Conservation (phyloP, 2,888 invertebrate genomes). For the Metalampra italica region DNA sequence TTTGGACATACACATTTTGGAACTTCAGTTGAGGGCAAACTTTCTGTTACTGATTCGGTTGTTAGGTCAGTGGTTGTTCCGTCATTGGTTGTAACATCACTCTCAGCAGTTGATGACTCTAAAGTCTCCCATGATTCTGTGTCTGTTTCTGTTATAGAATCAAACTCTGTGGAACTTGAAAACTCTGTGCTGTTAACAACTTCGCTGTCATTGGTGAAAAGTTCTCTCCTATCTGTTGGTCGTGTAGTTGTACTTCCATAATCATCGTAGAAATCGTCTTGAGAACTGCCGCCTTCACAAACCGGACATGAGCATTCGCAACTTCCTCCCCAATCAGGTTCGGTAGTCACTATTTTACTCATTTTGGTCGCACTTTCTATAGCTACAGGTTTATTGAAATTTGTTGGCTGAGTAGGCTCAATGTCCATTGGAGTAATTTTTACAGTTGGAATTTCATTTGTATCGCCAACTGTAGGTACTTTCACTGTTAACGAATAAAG, state of each 20-base stretch:
- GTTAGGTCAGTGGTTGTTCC: conserved; percentile 33
- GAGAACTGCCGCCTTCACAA: conserved; percentile 64
- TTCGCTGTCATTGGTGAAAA: conserved; percentile 14
- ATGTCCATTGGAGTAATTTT: conserved; percentile 73
- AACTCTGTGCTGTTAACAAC: conserved; percentile 2
- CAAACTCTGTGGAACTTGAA: conserved; percentile 18
- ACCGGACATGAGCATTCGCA: conserved; percentile 87
- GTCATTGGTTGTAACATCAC: conserved; percentile 22
- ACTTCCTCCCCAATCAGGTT: conserved; percentile 78
- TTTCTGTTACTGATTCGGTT: conserved; percentile 36
- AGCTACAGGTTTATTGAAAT: conserved; percentile 63
- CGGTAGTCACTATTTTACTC: conserved; percentile 32
- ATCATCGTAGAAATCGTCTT: conserved; percentile 62
- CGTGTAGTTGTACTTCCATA: conserved; percentile 39
- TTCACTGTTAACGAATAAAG: conserved; percentile 89
- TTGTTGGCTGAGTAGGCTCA: conserved; percentile 58
- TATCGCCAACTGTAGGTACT: conserved; percentile 82
- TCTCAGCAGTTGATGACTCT: conserved; percentile 19
- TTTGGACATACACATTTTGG: conserved; percentile 64
- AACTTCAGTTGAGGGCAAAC: conserved; percentile 34
- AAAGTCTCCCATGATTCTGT: conserved; percentile 20
- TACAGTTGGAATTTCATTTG: conserved; percentile 73
- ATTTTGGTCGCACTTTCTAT: conserved; percentile 47
- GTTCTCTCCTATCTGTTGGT: conserved; percentile 12
- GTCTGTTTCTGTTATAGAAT: conserved; percentile 13